Base-by-base conservation (phyloP, 1,140 invertebrate genomes). In the Aporrectodea caliginosa region DNA sequence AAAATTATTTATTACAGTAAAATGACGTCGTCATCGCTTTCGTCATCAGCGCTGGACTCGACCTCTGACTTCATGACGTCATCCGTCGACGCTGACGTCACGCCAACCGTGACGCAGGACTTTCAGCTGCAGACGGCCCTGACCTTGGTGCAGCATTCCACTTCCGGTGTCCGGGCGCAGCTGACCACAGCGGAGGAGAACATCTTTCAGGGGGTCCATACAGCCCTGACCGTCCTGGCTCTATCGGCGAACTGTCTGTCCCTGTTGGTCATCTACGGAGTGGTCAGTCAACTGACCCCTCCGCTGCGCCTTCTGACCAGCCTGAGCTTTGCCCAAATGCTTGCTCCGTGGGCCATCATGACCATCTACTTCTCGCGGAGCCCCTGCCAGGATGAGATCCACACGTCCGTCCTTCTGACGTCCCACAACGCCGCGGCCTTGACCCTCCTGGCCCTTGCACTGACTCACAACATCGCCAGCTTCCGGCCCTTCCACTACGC, bases 401-500 rank as follows among this genome's bases (percentile, higher is more conserved):
- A 79, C 78, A 68, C 35, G n/a, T 31, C 78, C 22, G 70, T 79
- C 2, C 16, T 79, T 34, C 35, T 79, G 32, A n/a, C 34, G n/a
- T 70, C 78, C 0, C 73, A 74, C 78, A 73, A 79, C 72, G 71
- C 78, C 27, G 29, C n/a, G 27, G 78, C 78, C 14, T n/a, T 73
- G 71, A n/a, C 58, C n/a, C 70, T 79, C 70, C 30, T 79, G 31
- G 70, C 30, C 1, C 34, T 35, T 22, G 35, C 78, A 6, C 29
- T 43, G 16, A 43, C 6, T 1, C 78, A 79, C 72, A 74, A 33
- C 32, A 35, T 79, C 78, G 73, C 71, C 78, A 74, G 34, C 73
- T 79, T 76, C 34, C 78, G 73, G 22, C 78, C 78, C 31, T 71
- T 79, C 14, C 78, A 79, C n/a, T 79, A 79, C 78, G 73, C 43